Base-by-base conservation (phyloP, 2,113 vertebrate genomes). In the Entomyzon cyanotis region DNA sequence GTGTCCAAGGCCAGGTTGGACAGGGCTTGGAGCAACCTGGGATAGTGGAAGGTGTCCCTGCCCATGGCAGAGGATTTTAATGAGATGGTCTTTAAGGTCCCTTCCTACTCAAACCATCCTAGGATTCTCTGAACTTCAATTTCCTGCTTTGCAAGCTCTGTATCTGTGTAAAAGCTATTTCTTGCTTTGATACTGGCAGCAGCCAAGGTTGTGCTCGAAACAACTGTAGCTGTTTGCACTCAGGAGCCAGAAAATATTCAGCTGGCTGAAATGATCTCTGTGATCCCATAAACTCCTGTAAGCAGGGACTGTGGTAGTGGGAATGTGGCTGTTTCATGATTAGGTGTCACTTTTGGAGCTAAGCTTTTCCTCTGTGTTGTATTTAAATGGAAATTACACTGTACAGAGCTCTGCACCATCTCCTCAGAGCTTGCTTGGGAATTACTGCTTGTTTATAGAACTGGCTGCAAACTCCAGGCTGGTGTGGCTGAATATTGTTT, bases 21-120 rank as follows among this genome's bases (percentile, higher is more conserved):
- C 0, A 0, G 35, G 41, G 7, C 33, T 67, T 67, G 52, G 46
- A 74, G 9, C 52, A n/a, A 0, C 11, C 7, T 76, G 55, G 63
- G 5, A 0, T 13, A 13, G 15, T 31, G 25, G 47, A 16, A 90
- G 10, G 10, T 42, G 47, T 69, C 35, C 12, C 18, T 69, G 17
- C 17, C 44, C 5, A 0, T 49, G 55, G 7, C 55, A 49, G 25
- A 15, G 10, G 12, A 1, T 31, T 41, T 7, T 1, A 62, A 4
- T 35, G 35, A 39, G 35, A 19, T 76, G 12, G 19, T 76, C 41
- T 42, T 62, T 7, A 47, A 62, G 39, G 18, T 76, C n/a, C 10
- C 8, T 62, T 56, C 31, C 18, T 37, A 37, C 12, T 15, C 35
- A 69, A 35, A 49, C 8, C 35, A 28, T 37, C 17, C 49, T 42